These are phyloP conservation scores for Chloroceryle aenea DNA, from an alignment of 2,113 vertebrate species.

Conservation along the genomic window DNA sequence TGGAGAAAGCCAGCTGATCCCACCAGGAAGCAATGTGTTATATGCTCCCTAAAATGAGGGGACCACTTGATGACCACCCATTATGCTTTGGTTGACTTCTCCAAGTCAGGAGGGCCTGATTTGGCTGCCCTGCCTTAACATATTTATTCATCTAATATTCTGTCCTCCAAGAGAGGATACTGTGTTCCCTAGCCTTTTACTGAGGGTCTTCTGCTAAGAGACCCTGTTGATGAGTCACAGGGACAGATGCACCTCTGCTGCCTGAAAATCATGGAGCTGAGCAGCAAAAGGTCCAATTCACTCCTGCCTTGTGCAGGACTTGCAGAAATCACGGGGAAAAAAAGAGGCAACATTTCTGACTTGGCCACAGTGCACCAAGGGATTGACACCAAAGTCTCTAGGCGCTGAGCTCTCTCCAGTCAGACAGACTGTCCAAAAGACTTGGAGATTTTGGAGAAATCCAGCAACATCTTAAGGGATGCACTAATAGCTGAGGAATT, in stretches of 20 bases:
- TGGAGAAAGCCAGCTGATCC: not conserved
- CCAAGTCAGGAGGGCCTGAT: not conserved
- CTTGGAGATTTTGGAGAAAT: not conserved
- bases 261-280: not conserved
- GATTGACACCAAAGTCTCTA: not conserved
- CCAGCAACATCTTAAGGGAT: not conserved
- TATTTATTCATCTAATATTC: not conserved
- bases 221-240: not conserved
- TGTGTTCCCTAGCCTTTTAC: not conserved
- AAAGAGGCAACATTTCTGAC: not conserved
- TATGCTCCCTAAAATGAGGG: not conserved
- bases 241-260: not conserved
- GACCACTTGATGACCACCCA: not conserved
- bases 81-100: not conserved
- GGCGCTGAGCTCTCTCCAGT: fast-evolving
- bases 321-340: not conserved
- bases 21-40: not conserved
- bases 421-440: not conserved
- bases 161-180: not conserved
- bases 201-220: not conserved
- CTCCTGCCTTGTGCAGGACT: not conserved
- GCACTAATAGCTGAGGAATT: not conserved
- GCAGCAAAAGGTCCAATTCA: not conserved
- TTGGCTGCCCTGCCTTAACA: not conserved
- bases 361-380: not conserved